Percentiles rank a stretch among this genome's conserved stretches.
Evolutionary conservation across 2,797 vertebrate species (phyloP).

Genomic region (Synaphobranchus kaupii): DNA sequence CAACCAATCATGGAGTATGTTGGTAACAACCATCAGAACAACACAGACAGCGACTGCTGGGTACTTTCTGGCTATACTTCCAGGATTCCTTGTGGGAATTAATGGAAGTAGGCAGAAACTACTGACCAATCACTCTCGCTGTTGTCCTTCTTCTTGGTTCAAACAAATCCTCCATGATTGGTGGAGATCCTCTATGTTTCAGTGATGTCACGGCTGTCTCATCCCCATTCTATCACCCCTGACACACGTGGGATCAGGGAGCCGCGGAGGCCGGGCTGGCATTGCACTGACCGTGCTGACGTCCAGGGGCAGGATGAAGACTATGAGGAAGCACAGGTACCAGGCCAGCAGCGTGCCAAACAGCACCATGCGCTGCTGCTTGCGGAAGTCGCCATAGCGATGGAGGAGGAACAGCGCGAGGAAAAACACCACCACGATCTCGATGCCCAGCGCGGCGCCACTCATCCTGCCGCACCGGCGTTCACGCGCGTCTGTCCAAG

Average conservation of each 20-base stretch:
- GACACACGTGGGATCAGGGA: not conserved
- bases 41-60: no score
- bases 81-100: not conserved
- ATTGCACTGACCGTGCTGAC: slow-evolving; percentile 88
- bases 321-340: slow-evolving; percentile 97
- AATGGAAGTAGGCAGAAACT: not conserved
- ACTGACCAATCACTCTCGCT: not conserved
- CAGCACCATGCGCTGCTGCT: slow-evolving; percentile 93
- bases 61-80: not conserved
- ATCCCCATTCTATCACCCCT: not conserved
- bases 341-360: slow-evolving; percentile 92
- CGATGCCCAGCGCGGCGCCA: slow-evolving; percentile 87
- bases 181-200: not conserved
- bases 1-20: no score
- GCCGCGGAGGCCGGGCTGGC: not conserved
- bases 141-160: not conserved
- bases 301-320: slow-evolving; percentile 94
- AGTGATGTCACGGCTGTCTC: not conserved
- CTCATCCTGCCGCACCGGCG: slow-evolving; percentile 79
- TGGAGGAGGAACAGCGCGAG: slow-evolving; percentile 92
- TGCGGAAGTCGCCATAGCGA: slow-evolving; percentile 93
- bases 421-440: slow-evolving; percentile 95
- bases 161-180: not conserved
- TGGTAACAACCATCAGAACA: no score
- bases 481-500: not conserved